Evolutionary conservation across 2,113 vertebrate species (phyloP).

Genomic region (Gymnorhina tibicen): DNA sequence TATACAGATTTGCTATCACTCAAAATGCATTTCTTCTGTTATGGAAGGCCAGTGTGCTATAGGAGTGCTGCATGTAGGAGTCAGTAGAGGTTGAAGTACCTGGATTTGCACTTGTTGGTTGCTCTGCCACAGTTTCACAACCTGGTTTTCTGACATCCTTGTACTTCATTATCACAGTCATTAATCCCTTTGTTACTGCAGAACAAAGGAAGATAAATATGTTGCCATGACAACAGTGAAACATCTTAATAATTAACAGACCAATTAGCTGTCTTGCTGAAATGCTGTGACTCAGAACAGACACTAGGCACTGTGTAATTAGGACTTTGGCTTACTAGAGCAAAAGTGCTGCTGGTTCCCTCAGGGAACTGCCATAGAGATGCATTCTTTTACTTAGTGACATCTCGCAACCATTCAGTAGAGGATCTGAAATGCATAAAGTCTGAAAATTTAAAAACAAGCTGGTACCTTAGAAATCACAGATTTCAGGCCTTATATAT

Average conservation of each 20-base stretch:
- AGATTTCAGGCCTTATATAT: background rate
- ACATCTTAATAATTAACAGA: constrained; percentile 84
- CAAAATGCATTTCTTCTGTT: background rate
- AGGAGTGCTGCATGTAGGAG: background rate
- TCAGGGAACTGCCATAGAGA: constrained; percentile 39
- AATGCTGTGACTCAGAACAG: constrained; percentile 69
- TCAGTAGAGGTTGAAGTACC: background rate
- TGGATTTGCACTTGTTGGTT: background rate
- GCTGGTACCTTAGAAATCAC: background rate
- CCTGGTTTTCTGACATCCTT: constrained; percentile 7
- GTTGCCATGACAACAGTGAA: constrained; percentile 79
- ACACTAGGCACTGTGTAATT: constrained; percentile 78
- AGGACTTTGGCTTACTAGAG: constrained; percentile 69
- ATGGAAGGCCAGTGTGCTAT: background rate
- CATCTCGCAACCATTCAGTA: background rate
- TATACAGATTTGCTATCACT: background rate
- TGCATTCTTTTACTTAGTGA: constrained; percentile 14
- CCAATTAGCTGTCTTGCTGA: constrained; percentile 77
- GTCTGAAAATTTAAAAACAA: background rate
- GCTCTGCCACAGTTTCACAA: background rate
- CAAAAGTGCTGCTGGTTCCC: constrained; percentile 59
- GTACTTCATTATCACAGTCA: constrained; percentile 19
- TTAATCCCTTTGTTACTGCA: constrained; percentile 50
- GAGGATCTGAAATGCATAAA: background rate
- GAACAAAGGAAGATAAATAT: constrained; percentile 62